Evolutionary conservation across 2,888 invertebrate genomes (phyloP).

Genomic region (Orchesella flavescens): DNA sequence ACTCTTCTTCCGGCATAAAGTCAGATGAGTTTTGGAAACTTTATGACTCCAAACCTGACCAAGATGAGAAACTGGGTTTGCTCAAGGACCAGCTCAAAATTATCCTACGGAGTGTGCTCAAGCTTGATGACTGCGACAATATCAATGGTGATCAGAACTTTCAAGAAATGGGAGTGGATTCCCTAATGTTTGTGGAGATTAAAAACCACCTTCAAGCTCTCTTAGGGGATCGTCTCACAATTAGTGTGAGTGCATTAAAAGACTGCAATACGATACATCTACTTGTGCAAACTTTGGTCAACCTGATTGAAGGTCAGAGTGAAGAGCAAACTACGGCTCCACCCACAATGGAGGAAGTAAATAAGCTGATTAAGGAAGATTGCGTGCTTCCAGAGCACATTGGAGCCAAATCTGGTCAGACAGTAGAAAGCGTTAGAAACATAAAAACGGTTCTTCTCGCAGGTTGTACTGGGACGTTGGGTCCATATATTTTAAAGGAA

Average conservation of each 20-base stretch:
- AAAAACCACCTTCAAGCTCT: conserved; percentile 18
- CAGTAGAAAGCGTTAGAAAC: background rate
- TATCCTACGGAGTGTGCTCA: conserved; percentile 23
- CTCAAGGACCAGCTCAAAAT: background rate
- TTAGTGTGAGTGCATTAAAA: conserved; percentile 15
- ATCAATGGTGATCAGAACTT: conserved; percentile 2
- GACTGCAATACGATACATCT: conserved; percentile 40
- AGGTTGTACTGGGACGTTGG: conserved; percentile 28
- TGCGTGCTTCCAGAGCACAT: conserved; percentile 40
- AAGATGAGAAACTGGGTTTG: background rate
- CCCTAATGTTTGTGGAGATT: conserved; percentile 33
- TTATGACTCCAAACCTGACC: background rate
- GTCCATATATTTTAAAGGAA: conserved; percentile 33
- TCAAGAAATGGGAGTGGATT: conserved; percentile 38
- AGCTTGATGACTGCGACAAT: conserved; percentile 4
- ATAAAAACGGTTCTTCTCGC: conserved; percentile 30
- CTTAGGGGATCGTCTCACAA: background rate
- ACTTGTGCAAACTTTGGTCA: background rate
- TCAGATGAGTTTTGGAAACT: conserved; percentile 43
- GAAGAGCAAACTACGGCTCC: background rate
- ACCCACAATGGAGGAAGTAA: conserved; percentile 28
- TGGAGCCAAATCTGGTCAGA: background rate
- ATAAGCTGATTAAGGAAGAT: conserved; percentile 38
- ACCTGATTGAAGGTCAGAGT: conserved; percentile 31
- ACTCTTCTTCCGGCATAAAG: background rate